Percentiles rank a stretch among this genome's conserved stretches.
Conservation (phyloP, 35 echinoderm and acorn worm species). For the Amphiura filiformis region DNA sequence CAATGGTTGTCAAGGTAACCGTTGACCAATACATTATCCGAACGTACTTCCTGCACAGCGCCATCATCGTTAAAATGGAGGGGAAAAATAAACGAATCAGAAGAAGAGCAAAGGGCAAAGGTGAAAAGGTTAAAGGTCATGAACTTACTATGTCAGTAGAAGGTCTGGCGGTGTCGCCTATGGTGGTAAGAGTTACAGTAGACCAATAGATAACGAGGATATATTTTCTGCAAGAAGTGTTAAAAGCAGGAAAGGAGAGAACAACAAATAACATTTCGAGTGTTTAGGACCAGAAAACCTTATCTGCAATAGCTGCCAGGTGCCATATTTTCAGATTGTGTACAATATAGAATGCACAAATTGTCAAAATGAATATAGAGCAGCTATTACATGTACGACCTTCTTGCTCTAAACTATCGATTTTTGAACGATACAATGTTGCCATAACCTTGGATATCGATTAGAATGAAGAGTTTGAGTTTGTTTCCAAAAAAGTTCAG, state of each 20-base stretch:
- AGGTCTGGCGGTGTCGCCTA: conserved; percentile 47
- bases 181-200: conserved; percentile 56
- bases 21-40: conserved; percentile 95
- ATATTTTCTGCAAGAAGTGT: conserved; percentile 63
- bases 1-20: conserved; percentile 92
- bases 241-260: background rate
- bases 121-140: background rate
- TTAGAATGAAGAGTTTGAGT: no score
- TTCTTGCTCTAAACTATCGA: no score
- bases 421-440: no score
- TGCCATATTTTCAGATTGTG: no score
- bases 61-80: background rate
- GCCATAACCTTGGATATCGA: no score
- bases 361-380: no score
- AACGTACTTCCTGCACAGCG: conserved; percentile 81
- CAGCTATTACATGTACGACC: no score
- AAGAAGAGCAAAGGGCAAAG: background rate
- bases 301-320: no score
- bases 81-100: background rate
- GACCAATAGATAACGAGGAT: conserved; percentile 66
- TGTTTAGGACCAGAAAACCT: no score
- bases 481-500: no score
- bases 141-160: conserved; percentile 62
- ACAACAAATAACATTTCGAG: background rate
- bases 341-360: no score